These are phyloP conservation scores for Amiota minor DNA, from an alignment of 2,888 invertebrate genomes.

Conservation along the genomic window DNA sequence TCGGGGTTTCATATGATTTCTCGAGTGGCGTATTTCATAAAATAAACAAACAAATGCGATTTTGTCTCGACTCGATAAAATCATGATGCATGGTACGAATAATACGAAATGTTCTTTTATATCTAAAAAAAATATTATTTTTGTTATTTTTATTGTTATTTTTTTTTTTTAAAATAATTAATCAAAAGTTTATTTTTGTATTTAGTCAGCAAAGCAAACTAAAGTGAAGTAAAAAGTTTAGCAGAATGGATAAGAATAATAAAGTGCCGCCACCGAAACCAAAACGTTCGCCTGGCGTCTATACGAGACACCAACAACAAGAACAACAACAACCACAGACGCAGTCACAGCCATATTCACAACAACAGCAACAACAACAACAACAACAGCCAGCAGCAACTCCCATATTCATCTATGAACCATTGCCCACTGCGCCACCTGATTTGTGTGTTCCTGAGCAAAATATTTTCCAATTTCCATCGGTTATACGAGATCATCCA, in stretches of 20 bases:
- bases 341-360: too few relatives aligned
- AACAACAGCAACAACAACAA: too few relatives aligned
- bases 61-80: slow-evolving; percentile 18
- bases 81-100: neutral
- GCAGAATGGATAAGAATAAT: too few relatives aligned
- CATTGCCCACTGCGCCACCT: slow-evolving; percentile 65
- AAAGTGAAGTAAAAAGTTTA: too few relatives aligned
- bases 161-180: slow-evolving; percentile 7
- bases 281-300: slow-evolving; percentile 47
- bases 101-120: too few relatives aligned
- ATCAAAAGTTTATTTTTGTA: neutral
- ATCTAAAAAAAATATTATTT: neutral
- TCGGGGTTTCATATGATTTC: slow-evolving; percentile 54
- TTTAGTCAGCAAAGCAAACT: too few relatives aligned
- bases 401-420: slow-evolving; percentile 53
- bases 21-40: slow-evolving; percentile 56
- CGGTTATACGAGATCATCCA: slow-evolving; percentile 46
- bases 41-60: slow-evolving; percentile 57
- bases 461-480: slow-evolving; percentile 65
- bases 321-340: too few relatives aligned
- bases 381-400: slow-evolving; percentile 5
- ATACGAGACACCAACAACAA: slow-evolving; percentile 21
- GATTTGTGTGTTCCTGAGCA: slow-evolving; percentile 58
- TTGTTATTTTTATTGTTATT: neutral
- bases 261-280: slow-evolving; percentile 52